Evolutionary conservation across 1,140 invertebrate species (phyloP), one percentile per base, ranked within the genome.

Genomic region (Tachypleus tridentatus): DNA sequence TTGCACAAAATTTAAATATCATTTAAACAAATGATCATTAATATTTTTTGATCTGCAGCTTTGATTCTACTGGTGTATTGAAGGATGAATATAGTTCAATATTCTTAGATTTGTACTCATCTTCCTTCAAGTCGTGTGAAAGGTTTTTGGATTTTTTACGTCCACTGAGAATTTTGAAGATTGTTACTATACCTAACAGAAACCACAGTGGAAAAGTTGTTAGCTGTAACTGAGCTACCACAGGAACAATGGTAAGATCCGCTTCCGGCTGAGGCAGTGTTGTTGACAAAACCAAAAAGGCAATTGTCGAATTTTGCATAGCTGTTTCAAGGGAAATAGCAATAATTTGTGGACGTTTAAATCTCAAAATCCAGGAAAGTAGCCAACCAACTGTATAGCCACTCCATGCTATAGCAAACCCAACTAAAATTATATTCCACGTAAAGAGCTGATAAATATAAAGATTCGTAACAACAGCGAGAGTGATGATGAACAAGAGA

Each of bases 241-340:
- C 73, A 0, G 73, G 73, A n/a, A 80, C 75, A 5, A 76, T 73
- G 3, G 77, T 74, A 51, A 80, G 64, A 50, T 79, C 77, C 1
- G 77, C 76, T 52, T 78, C 74, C 0, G 80, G 80, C 49, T 74
- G 73, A 0, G 76, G 76, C 59, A 81, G 72, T 4, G 79, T 77
- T 48, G 74, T 69, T 60, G 76, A 70, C 66, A 82, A 69, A 51
- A 81, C 65, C 11, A 82, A 66, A 60, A 80, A 78, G 0, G 78
- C 74, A 5, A 82, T 70, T 4, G 76, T 77, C 6, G 73, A 72
- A 67, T 82, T 82, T 70, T 82, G 80, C 61, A 82, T 73, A 0
- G 79, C 80, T 4, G 80, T 82, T 70, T 82, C 80, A 57, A 82
- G 78, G 62, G 78, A 76, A 10, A 82, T 76, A 3, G 80, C 79